phyloP scores from a whole-genome alignment of 2,113 vertebrate species.

The mouse (Mus musculus) region DNA sequence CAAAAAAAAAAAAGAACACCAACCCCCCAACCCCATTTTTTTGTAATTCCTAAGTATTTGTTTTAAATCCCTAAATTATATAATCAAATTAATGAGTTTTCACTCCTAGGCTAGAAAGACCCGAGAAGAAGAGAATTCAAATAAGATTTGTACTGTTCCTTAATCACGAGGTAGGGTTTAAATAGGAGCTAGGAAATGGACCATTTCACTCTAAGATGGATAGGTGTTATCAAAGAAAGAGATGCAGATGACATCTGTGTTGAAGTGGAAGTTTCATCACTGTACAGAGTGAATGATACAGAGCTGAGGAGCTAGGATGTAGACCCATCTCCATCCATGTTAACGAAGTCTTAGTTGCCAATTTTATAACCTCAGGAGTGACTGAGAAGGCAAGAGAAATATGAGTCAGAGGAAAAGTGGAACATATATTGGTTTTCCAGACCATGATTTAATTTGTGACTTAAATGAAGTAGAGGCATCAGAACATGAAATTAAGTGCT shows the following conservation, averaged over 20 bases:
- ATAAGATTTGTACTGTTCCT: not conserved
- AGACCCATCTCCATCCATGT: not conserved
- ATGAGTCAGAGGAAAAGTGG: not conserved
- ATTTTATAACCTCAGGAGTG: not conserved
- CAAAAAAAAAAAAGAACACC: no score
- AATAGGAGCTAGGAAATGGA: not conserved
- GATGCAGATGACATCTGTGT: not conserved
- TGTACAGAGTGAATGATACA: not conserved
- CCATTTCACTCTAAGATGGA: not conserved
- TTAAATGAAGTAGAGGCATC: slow-evolving; percentile 12
- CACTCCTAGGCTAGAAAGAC: not conserved
- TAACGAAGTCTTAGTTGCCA: not conserved
- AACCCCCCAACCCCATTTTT: accelerated
- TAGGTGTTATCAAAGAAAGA: not conserved
- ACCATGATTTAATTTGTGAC: slow-evolving; percentile 6
- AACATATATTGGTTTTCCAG: not conserved
- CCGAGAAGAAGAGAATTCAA: not conserved
- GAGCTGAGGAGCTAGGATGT: not conserved
- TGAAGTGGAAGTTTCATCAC: not conserved
- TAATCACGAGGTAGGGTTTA: not conserved
- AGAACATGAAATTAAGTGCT: not conserved
- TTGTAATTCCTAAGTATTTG: not conserved
- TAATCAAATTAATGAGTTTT: not conserved
- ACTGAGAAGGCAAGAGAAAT: not conserved
- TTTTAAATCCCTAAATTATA: not conserved